Conservation (phyloP, 2,797 vertebrate species). For the Malacoctenus gilli region DNA sequence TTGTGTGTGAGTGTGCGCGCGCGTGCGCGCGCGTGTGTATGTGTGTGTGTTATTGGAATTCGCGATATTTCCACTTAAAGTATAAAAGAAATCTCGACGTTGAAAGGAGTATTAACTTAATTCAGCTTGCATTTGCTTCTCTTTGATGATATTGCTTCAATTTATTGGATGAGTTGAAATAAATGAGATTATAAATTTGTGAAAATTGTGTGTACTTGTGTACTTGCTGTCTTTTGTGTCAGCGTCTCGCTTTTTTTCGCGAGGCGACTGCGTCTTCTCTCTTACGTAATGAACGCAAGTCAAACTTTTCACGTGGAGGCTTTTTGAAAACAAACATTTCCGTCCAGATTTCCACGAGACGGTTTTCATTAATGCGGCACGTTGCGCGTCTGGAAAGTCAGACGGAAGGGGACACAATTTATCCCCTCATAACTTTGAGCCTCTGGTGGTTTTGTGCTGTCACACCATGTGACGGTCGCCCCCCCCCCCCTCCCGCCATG, state of each 20-base stretch:
- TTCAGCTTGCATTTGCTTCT: not conserved
- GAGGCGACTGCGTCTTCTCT: not conserved
- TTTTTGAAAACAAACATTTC: slow-evolving; percentile 8
- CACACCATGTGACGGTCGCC: slow-evolving; percentile 8
- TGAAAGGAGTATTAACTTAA: slow-evolving; percentile 4
- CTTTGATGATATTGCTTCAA: slow-evolving; percentile 8
- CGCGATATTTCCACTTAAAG: slow-evolving; percentile 24
- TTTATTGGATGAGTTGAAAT: slow-evolving; percentile 1
- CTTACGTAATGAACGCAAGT: not conserved
- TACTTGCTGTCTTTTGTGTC: too few relatives aligned
- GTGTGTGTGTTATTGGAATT: slow-evolving; percentile 32
- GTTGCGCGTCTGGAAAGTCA: not conserved
- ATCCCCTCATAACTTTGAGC: slow-evolving; percentile 1
- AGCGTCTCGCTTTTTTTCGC: too few relatives aligned
- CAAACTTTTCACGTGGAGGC: too few relatives aligned
- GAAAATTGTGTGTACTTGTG: too few relatives aligned
- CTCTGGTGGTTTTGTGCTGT: slow-evolving; percentile 12
- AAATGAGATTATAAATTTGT: not conserved
- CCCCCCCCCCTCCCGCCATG: slow-evolving; percentile 10
- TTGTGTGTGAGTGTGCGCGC: slow-evolving; percentile 2
- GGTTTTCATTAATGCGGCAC: slow-evolving; percentile 1
- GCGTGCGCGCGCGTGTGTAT: not conserved
- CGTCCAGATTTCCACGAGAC: not conserved
- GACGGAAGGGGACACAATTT: not conserved
- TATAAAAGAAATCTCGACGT: slow-evolving; percentile 8